Percentiles rank a stretch among this genome's conserved stretches.
phyloP scores from a whole-genome alignment of 2,888 invertebrate genomes.

The Ophioninae sp. region DNA sequence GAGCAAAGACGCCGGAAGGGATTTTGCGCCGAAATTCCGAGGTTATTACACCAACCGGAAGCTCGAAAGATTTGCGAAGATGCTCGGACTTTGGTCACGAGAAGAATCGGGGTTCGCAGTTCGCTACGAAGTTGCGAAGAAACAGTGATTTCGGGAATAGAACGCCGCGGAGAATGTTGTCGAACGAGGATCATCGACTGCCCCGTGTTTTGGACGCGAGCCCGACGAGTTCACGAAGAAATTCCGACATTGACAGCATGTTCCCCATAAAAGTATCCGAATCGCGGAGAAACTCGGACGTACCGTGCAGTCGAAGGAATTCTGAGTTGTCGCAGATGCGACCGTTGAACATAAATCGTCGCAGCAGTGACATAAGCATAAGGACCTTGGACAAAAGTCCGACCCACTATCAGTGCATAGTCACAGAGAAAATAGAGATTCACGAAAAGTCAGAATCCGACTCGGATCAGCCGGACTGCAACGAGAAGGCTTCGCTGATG shows the following conservation, averaged over 20 bases:
- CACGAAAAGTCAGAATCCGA: conserved; percentile 77
- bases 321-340: conserved; percentile 72
- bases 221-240: conserved; percentile 76
- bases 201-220: conserved; percentile 73
- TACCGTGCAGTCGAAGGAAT: conserved; percentile 71
- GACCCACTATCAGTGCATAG: conserved; percentile 70
- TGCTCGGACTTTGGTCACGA: conserved; percentile 77
- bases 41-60: conserved; percentile 73
- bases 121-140: conserved; percentile 76
- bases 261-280: conserved; percentile 67
- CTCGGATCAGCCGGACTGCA: conserved; percentile 77
- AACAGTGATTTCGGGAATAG: conserved; percentile 79
- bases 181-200: conserved; percentile 70
- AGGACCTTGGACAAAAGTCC: conserved; percentile 75
- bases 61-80: conserved; percentile 73
- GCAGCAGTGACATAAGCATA: conserved; percentile 77
- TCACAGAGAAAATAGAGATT: conserved; percentile 70
- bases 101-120: conserved; percentile 77
- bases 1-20: conserved; percentile 66
- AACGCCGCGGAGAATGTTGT: conserved; percentile 72
- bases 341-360: conserved; percentile 73
- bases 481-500: conserved; percentile 76
- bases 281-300: conserved; percentile 76
- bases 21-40: conserved; percentile 75
- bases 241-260: conserved; percentile 75